A percentile compares a stretch with the other conserved stretches of the same genome.
phyloP scores from a whole-genome alignment of 1,140 invertebrate genomes.

The Teleopsis dalmanni region DNA sequence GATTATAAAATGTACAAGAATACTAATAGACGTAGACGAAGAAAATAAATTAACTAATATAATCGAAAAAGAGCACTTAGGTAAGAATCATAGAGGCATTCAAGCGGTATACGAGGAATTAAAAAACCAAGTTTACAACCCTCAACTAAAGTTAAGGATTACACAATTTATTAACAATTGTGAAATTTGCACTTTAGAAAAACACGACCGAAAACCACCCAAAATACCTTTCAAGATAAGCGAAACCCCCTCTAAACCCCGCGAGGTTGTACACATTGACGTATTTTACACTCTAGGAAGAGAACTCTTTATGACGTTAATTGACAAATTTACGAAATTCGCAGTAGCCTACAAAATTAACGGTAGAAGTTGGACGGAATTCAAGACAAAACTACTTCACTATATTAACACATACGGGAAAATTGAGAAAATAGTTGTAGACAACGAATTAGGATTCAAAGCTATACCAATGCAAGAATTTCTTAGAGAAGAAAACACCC shows the following conservation, averaged over 20 bases:
- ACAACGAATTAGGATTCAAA: too few relatives aligned
- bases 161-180: conserved; percentile 10
- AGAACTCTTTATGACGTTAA: too few relatives aligned
- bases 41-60: background rate
- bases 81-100: conserved; percentile 13
- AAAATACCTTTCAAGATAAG: conserved; percentile 2
- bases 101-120: conserved; percentile 1
- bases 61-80: conserved; percentile 5
- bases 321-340: too few relatives aligned
- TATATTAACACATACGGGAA: too few relatives aligned
- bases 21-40: background rate
- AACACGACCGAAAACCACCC: conserved; percentile 7
- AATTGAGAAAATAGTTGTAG: too few relatives aligned
- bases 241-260: conserved; percentile 6
- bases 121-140: too few relatives aligned
- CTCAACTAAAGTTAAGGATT: conserved; percentile 3
- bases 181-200: conserved; percentile 2
- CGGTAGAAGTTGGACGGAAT: too few relatives aligned
- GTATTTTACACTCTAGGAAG: background rate
- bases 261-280: conserved; percentile 8
- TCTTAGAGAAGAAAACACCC: too few relatives aligned
- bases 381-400: too few relatives aligned
- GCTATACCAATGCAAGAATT: too few relatives aligned
- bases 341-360: too few relatives aligned
- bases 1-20: too few relatives aligned